Evolutionary conservation across 2,113 vertebrate genomes (phyloP).

Genomic region (Marcusenius ussheri): DNA sequence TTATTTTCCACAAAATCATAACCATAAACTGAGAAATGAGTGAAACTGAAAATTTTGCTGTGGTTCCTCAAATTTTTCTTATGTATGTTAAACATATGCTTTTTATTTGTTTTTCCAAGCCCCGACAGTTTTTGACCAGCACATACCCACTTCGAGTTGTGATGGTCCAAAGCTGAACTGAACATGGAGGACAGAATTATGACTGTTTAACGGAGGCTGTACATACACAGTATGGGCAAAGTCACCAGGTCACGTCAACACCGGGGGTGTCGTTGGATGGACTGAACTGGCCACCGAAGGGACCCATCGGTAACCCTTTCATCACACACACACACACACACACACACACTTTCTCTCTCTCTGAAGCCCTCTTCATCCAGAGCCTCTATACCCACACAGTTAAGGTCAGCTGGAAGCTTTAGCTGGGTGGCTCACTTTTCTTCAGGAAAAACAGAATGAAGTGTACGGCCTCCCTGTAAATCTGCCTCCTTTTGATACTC

Average conservation of each 20-base stretch:
- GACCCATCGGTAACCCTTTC: background rate
- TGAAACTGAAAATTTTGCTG: background rate
- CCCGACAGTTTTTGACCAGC: background rate
- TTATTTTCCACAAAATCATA: background rate
- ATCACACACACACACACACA: background rate
- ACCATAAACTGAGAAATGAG: background rate
- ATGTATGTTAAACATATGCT: background rate
- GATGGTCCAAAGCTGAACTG: background rate
- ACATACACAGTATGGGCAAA: background rate
- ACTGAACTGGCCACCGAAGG: background rate
- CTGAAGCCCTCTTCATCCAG: background rate
- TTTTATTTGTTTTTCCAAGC: background rate
- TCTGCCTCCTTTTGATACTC: conserved; percentile 24
- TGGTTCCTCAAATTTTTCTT: background rate
- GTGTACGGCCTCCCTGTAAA: background rate
- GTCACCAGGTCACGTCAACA: background rate
- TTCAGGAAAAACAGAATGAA: background rate
- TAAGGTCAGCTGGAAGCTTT: background rate
- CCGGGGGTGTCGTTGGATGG: background rate
- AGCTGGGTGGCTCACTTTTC: background rate
- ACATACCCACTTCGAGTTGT: background rate
- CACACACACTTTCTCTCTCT: background rate
- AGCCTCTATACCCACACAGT: background rate
- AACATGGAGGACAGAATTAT: background rate
- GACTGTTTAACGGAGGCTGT: background rate